Conservation (phyloP, 2,797 vertebrate species). For the Phrynocephalus vlangalii region DNA sequence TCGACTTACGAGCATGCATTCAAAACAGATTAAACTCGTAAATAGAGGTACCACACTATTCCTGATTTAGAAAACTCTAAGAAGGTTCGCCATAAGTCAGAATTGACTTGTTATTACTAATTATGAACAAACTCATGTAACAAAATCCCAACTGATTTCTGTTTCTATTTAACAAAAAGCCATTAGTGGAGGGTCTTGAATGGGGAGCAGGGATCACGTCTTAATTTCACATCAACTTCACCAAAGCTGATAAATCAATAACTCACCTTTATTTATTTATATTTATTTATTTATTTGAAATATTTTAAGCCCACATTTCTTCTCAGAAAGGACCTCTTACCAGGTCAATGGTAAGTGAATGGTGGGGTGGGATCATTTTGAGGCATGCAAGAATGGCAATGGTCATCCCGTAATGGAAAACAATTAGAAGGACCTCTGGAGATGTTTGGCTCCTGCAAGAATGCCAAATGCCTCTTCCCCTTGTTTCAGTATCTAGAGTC, state of each 20-base stretch:
- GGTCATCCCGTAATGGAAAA: not conserved
- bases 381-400: not conserved
- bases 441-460: not conserved
- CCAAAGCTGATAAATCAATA: not conserved
- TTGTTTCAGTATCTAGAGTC: not conserved
- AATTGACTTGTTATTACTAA: not conserved
- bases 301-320: no score
- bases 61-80: no score
- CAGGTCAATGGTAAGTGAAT: no score
- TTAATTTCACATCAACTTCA: not conserved
- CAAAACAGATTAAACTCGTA: no score
- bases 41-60: no score
- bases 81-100: no score
- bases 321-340: no score
- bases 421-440: not conserved
- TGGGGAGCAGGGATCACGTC: no score
- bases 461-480: not conserved
- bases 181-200: not conserved
- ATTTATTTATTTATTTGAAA: no score
- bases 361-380: not conserved
- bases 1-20: no score
- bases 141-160: not conserved
- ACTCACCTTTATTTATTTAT: no score
- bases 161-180: not conserved
- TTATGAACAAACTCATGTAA: not conserved